Base-by-base conservation (phyloP, 2,797 vertebrate species). In the Myotis planiceps region DNA sequence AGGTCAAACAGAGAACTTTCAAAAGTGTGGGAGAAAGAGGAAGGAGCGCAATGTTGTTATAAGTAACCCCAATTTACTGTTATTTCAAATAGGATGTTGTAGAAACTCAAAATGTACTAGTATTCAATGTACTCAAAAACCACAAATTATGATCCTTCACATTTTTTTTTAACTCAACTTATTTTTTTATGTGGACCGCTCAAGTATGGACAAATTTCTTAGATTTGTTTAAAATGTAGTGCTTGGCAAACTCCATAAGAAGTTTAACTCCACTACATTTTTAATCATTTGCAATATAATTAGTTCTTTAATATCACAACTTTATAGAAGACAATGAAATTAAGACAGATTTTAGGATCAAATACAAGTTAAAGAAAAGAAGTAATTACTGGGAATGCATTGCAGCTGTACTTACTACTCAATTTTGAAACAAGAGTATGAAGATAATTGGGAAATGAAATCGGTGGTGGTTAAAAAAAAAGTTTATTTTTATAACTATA, bases 221-320 rank as follows among this genome's bases (percentile, higher is more conserved):
- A 82, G 42, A 10, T 83, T 85, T 80, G 34, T 49, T 94, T 90
- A 91, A 93, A 96, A 94, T 78, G 83, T 32, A 86, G 68, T 10
- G 23, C 4, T 92, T 81, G 34, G 60, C 32, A 92, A 90, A 96
- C 66, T 85, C 47, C 49, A 45, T 74, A 39, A 14, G n/a, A 93
- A 94, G 87, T 69, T 72, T 34, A 90, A 85, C 63, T 81, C 84
- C 0, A n/a, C 37, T 68, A 79, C 9, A 49, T 45, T 88, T 94
- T 71, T 60, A 55, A 72, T 81, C 37, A 58, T 21, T 72, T 86
- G 14, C 47, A 79, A 86, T 66, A 47, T 55, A 37, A 49, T 45
- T 80, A 19, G 4, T 78, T 71, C 29, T 94, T 88, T 69, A 93
- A 80, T 75, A 80, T 76, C 21, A 69, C 23, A 42, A 53, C n/a